Base-by-base conservation (phyloP, 2,797 vertebrate species). In the Scarus forsteni region DNA sequence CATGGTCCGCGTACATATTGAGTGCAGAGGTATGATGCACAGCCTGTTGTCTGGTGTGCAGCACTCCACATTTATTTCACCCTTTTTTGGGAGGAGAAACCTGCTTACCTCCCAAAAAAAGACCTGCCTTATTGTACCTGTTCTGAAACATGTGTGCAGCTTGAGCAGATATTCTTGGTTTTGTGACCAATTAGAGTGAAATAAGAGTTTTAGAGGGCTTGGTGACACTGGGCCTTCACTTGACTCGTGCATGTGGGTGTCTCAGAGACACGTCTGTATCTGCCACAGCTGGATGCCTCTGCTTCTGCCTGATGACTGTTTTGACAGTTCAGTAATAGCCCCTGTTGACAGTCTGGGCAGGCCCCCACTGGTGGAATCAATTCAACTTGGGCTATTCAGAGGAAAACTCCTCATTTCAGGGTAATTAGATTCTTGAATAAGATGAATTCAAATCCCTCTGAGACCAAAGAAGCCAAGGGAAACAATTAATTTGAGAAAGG, bases 321-420 rank as follows among this genome's bases (percentile, higher is more conserved):
- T 89, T 90, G 91, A 91, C 90, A 88, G 86, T 79, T 89, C 83
- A 72, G 81, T 92, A 92, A 93, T 90, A 84, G 85, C 87, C 67
- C 71, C 70, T 34, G 65, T 87, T 89, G 86, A 89, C 81, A 87
- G 85, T 71, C 68, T 70, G 83, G 75, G 70, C 85, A 80, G 73
- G 79, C 78, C 72, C 75, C 60, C 60, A 60, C 65, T 0, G 52
- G 64, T 68, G 65, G 74, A 82, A 70, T 84, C 81, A 82, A 85
- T 88, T 90, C 79, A 81, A 61, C 75, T 75, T 36, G 42, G 77
- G 67, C 76, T 86, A 81, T 88, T 92, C 76, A 81, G 74, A 90
- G 61, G 67, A 60, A 89, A 88, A 87, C 60, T 81, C 80, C 80
- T 76, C 67, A 11, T 86, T 88, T 86, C 78, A 78, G 70, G 52